Percentiles rank a stretch among this genome's conserved stretches.
These are phyloP conservation scores for Condylostylus longicornis DNA, from an alignment of 1,140 invertebrate species.

Conservation along the genomic window DNA sequence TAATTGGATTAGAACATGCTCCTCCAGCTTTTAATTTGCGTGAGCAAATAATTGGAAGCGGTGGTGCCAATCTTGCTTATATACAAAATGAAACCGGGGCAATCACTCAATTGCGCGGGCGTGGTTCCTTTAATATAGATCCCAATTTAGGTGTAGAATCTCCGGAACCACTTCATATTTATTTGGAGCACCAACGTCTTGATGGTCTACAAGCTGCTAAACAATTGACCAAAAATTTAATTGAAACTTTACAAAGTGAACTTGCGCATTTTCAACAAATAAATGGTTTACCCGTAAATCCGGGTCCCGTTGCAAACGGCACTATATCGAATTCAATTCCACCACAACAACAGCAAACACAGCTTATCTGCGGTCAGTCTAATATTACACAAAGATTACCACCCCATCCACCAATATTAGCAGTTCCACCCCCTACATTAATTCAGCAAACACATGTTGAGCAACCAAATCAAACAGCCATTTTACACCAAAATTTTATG, in stretches of 20 bases:
- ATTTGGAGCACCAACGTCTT: constrained; percentile 53
- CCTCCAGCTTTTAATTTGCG: constrained; percentile 58
- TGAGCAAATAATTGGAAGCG: constrained; percentile 37
- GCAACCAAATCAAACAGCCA: no score
- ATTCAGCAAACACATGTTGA: no score
- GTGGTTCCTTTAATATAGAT: constrained; percentile 50
- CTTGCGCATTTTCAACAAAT: constrained; percentile 43
- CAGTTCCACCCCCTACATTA: no score
- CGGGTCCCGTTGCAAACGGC: no score
- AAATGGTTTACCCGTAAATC: constrained; percentile 5
- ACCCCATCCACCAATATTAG: no score
- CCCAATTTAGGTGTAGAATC: constrained; percentile 45
- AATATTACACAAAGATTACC: no score
- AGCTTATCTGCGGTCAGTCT: no score
- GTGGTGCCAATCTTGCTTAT: constrained; percentile 59
- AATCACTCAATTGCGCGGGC: constrained; percentile 43
- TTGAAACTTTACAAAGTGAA: constrained; percentile 66
- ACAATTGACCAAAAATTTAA: constrained; percentile 57
- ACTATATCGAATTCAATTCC: no score
- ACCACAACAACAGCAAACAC: no score
- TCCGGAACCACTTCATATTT: constrained; percentile 63
- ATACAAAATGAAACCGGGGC: constrained; percentile 51
- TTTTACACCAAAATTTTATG: no score
- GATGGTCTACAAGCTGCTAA: constrained; percentile 56
- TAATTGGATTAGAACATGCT: constrained; percentile 59